These are phyloP conservation scores for Petrolisthes cinctipes DNA, from an alignment of 2,888 invertebrate species.

Conservation along the genomic window DNA sequence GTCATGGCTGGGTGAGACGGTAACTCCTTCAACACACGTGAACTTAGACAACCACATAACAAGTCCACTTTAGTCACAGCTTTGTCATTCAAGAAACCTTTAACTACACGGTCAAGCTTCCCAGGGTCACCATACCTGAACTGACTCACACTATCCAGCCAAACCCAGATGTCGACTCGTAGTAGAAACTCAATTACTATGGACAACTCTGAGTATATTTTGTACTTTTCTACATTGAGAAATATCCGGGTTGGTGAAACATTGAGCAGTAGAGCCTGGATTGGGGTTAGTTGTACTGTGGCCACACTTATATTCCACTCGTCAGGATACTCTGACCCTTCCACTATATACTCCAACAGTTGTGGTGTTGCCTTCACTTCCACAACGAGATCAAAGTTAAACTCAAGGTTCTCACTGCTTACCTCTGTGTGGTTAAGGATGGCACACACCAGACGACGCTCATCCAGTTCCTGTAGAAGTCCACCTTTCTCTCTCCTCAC, in stretches of 20 bases:
- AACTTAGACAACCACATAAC: slow-evolving; percentile 45
- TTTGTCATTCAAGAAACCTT: slow-evolving; percentile 40
- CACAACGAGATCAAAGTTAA: slow-evolving; percentile 41
- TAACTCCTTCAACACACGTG: slow-evolving; percentile 27
- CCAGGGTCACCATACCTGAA: slow-evolving; percentile 45
- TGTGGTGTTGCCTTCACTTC: slow-evolving; percentile 31
- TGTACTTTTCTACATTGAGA: slow-evolving; percentile 38
- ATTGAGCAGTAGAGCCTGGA: slow-evolving; percentile 37
- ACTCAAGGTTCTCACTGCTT: slow-evolving; percentile 36
- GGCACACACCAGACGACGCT: slow-evolving; percentile 20
- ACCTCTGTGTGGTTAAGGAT: slow-evolving; percentile 27
- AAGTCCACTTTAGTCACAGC: slow-evolving; percentile 53
- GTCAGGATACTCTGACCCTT: slow-evolving; percentile 49
- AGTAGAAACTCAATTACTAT: slow-evolving; percentile 43
- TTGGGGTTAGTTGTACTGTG: slow-evolving; percentile 26
- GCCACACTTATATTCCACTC: slow-evolving; percentile 41
- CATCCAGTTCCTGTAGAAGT: slow-evolving; percentile 22
- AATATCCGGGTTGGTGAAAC: slow-evolving; percentile 49
- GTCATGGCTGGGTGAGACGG: slow-evolving; percentile 24
- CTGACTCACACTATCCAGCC: slow-evolving; percentile 60
- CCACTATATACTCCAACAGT: slow-evolving; percentile 33
- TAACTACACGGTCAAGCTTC: slow-evolving; percentile 49
- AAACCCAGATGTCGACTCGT: slow-evolving; percentile 59
- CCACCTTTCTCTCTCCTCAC: neutral
- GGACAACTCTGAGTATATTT: slow-evolving; percentile 42